Evolutionary conservation across 2,888 invertebrate genomes (phyloP), one percentile per base, ranked within the genome.

Genomic region (Perdita meconis): DNA sequence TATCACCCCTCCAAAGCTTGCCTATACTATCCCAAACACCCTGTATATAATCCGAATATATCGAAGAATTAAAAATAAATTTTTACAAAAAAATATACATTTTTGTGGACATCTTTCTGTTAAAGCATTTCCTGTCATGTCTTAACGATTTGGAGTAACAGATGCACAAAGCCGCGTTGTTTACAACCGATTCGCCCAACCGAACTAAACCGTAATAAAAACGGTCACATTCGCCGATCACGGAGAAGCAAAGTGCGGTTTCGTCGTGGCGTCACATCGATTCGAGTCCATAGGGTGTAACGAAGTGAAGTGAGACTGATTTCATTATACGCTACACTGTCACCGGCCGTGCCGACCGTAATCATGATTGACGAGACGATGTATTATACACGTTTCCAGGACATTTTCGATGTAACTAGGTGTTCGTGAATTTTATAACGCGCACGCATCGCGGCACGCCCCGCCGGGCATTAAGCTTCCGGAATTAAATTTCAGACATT

Each of bases 291-390:
- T 57, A 67, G 66, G 34, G 50, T 40, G 64, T 64, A 72, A 71
- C 69, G 50, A 64, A 70, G 55, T 61, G 57, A 61, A 47, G 76
- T 69, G 78, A 74, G 60, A 66, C 73, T 83, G 80, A 81, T 83
- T 85, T 80, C 70, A 73, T 82, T 85, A 79, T 61, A 68, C 63
- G 68, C 60, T 53, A 40, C 69, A 69, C 67, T 72, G 78, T 77
- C 82, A 76, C 73, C 76, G 63, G 51, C 44, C 64, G 64, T 51
- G 73, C 55, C 69, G 60, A 47, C 55, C 72, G 55, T 85, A 82
- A 86, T 85, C 79, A 82, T 86, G 82, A 86, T 84, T 78, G 86
- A 85, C 83, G 79, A 81, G 78, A 75, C 80, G 66, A 81, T 81
- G 77, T 81, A 81, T 85, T 77, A 77, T 69, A 68, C 78, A 64